These are phyloP conservation scores for Ctenopoma multispine DNA, from an alignment of 2,797 vertebrate genomes.

Conservation along the genomic window DNA sequence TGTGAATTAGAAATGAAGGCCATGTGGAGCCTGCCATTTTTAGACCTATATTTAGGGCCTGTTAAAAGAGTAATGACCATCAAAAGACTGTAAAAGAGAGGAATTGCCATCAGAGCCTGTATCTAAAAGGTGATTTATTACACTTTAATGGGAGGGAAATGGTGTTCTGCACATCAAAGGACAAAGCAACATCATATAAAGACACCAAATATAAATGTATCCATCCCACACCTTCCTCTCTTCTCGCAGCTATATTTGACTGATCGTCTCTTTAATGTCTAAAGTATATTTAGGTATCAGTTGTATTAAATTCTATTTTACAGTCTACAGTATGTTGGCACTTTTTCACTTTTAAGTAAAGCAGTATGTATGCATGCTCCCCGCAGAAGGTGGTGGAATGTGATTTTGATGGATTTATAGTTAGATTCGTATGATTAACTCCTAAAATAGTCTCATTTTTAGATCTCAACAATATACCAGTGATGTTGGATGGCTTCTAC, in stretches of 20 bases:
- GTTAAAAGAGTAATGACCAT: conserved; percentile 88
- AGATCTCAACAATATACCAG: conserved; percentile 1
- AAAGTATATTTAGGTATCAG: conserved; percentile 26
- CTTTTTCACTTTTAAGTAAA: conserved; percentile 14
- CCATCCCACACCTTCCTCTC: conserved; percentile 37
- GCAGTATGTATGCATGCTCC: conserved; percentile 11
- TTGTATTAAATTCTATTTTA: conserved; percentile 32
- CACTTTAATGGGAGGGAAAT: conserved; percentile 82
- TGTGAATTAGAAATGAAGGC: conserved; percentile 86
- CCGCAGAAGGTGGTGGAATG: conserved; percentile 40
- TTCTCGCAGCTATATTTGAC: conserved; percentile 39
- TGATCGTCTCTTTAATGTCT: conserved; percentile 53
- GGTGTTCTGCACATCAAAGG: conserved; percentile 77
- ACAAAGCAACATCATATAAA: conserved; percentile 68
- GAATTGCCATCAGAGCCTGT: conserved; percentile 80
- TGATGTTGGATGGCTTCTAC: conserved; percentile 13
- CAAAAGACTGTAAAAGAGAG: conserved; percentile 83
- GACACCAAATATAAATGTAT: conserved; percentile 69
- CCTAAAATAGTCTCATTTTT: conserved; percentile 17
- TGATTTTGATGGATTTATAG: conserved; percentile 43
- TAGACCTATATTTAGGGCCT: conserved; percentile 86
- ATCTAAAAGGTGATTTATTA: conserved; percentile 86
- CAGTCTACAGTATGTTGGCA: conserved; percentile 19
- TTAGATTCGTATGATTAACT: conserved; percentile 31
- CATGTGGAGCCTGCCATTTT: conserved; percentile 83